phyloP scores from a whole-genome alignment of 2,113 vertebrate species.

The Gyps fulvus region DNA sequence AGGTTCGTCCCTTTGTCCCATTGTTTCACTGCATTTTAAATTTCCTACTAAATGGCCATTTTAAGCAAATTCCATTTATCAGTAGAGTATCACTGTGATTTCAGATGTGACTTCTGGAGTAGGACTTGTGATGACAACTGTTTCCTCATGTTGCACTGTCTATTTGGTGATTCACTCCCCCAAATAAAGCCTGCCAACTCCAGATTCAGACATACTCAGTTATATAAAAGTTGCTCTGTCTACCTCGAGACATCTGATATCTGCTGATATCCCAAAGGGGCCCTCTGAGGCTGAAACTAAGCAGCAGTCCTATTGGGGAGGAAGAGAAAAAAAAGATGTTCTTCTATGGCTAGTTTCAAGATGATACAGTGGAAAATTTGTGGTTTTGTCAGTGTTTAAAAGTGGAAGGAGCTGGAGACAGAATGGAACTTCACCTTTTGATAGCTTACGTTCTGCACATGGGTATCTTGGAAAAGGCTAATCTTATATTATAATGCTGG shows the following conservation, averaged over 20 bases:
- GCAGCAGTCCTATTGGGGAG: neutral
- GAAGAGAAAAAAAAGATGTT: neutral
- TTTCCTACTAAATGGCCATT: neutral
- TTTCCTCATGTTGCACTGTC: neutral
- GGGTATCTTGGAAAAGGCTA: constrained; percentile 2
- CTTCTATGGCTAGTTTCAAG: neutral
- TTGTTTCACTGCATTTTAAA: neutral
- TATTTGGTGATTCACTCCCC: neutral
- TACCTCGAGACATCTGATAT: neutral
- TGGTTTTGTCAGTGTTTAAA: neutral
- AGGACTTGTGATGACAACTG: neutral
- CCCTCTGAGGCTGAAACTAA: neutral
- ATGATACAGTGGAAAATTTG: neutral
- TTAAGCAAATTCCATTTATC: neutral
- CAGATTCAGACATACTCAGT: neutral
- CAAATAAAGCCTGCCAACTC: neutral
- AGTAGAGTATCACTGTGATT: neutral
- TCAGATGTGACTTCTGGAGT: neutral
- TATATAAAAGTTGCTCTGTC: neutral
- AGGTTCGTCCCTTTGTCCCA: neutral
- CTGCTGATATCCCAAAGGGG: neutral
- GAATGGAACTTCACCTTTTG: neutral
- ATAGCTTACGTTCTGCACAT: constrained; percentile 22
- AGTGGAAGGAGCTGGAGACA: neutral
- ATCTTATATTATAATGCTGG: neutral